phyloP scores from a whole-genome alignment of 2,888 invertebrate genomes.

The Platerodrilus igneus region DNA sequence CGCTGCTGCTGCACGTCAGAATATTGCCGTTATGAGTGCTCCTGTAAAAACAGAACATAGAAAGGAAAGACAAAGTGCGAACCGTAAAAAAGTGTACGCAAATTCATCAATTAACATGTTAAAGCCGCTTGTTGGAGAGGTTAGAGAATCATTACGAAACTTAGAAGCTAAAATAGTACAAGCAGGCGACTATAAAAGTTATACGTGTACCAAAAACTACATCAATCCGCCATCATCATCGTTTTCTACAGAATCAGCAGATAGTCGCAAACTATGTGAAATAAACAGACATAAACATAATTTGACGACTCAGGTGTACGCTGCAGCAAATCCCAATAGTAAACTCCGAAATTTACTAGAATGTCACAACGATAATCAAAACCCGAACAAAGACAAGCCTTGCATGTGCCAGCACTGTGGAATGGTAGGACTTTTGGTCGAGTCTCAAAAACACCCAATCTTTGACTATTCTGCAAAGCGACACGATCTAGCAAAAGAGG shows the following conservation, averaged over 20 bases:
- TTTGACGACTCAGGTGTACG: slow-evolving; percentile 34
- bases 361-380: slow-evolving; percentile 33
- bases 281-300: slow-evolving; percentile 4
- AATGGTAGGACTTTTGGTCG: slow-evolving; percentile 40
- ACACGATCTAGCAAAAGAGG: too few species aligned
- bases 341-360: slow-evolving; percentile 35
- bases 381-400: slow-evolving; percentile 34
- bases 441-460: slow-evolving; percentile 44
- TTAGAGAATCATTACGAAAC: slow-evolving; percentile 21
- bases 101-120: slow-evolving; percentile 9
- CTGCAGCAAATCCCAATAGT: slow-evolving; percentile 35
- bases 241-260: neutral
- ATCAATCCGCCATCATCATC: neutral
- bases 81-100: neutral
- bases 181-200: slow-evolving; percentile 17
- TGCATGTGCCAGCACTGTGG: slow-evolving; percentile 45
- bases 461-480: too few species aligned
- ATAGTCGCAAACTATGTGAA: neutral
- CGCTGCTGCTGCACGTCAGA: neutral
- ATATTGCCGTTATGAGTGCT: slow-evolving; percentile 3
- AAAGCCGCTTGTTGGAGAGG: slow-evolving; percentile 20
- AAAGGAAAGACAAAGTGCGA: too few species aligned
- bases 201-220: neutral
- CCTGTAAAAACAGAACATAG: slow-evolving; percentile 6
- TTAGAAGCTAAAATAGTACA: slow-evolving; percentile 23